Conservation (phyloP, 2,888 invertebrate species). For the Agrilus biguttatus region DNA sequence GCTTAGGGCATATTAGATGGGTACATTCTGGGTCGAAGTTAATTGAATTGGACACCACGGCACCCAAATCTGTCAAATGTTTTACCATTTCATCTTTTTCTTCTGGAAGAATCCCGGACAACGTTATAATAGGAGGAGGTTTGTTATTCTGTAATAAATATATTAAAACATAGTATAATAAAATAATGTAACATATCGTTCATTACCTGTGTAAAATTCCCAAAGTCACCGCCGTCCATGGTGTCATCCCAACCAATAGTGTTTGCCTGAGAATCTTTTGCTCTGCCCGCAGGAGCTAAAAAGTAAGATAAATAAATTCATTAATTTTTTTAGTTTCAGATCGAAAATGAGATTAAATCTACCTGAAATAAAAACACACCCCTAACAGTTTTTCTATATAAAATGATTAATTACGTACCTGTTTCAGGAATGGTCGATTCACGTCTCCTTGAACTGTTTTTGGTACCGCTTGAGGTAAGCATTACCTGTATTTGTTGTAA, state of each 20-base stretch:
- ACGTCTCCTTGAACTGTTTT: constrained; percentile 21
- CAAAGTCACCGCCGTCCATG: constrained; percentile 17
- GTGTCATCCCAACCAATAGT: constrained; percentile 60
- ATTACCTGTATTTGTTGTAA: constrained; percentile 37
- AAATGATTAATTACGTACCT: constrained; percentile 8
- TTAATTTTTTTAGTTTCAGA: background rate
- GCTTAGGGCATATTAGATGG: constrained; percentile 63
- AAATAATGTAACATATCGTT: too few relatives aligned
- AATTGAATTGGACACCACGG: constrained; percentile 39
- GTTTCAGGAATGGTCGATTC: constrained; percentile 21
- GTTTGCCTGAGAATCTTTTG: constrained; percentile 42
- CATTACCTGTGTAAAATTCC: constrained; percentile 1
- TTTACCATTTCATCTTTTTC: constrained; percentile 12
- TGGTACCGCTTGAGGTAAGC: constrained; percentile 29
- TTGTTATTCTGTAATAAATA: background rate
- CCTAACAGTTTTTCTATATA: too few relatives aligned
- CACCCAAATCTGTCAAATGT: constrained; percentile 36
- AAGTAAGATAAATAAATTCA: constrained; percentile 3
- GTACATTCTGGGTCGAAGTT: constrained; percentile 50
- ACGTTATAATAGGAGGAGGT: constrained; percentile 17
- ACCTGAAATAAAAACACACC: too few relatives aligned
- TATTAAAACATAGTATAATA: background rate
- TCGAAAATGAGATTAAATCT: too few relatives aligned
- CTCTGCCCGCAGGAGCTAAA: constrained; percentile 8
- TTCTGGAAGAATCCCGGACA: constrained; percentile 21